Percentiles rank a stretch among this genome's conserved stretches.
phyloP scores from a whole-genome alignment of 2,888 invertebrate genomes.

The Nysson spinosus region DNA sequence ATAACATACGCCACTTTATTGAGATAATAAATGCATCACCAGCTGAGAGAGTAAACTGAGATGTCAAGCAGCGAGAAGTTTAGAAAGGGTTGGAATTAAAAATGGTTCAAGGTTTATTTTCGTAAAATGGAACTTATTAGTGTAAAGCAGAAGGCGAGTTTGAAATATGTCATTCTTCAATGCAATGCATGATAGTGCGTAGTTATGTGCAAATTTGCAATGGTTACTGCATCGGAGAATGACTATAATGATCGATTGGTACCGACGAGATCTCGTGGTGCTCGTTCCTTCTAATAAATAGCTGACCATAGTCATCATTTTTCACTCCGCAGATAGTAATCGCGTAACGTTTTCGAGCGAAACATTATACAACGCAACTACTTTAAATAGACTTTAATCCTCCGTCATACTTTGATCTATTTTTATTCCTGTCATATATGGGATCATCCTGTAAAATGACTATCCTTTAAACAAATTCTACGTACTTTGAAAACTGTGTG shows the following conservation, averaged over 20 bases:
- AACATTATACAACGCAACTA: constrained; percentile 27
- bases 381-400: constrained; percentile 27
- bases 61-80: too few species aligned
- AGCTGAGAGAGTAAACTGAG: too few species aligned
- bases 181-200: constrained; percentile 17
- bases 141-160: too few species aligned
- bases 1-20: too few species aligned
- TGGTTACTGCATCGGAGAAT: constrained; percentile 30
- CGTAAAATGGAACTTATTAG: too few species aligned
- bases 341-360: constrained; percentile 17
- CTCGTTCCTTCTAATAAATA: neutral
- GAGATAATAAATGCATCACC: too few species aligned
- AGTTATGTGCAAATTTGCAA: constrained; percentile 33
- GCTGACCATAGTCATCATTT: constrained; percentile 21
- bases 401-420: neutral
- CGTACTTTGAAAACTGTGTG: too few species aligned
- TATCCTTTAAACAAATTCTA: too few species aligned
- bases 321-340: constrained; percentile 34
- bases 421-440: neutral
- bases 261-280: constrained; percentile 4
- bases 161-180: neutral
- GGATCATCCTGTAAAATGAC: too few species aligned
- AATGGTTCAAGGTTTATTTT: too few species aligned
- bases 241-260: constrained; percentile 18
- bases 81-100: too few species aligned